Conservation (phyloP, 1,140 invertebrate genomes). For the Drosophila fuyamai region DNA sequence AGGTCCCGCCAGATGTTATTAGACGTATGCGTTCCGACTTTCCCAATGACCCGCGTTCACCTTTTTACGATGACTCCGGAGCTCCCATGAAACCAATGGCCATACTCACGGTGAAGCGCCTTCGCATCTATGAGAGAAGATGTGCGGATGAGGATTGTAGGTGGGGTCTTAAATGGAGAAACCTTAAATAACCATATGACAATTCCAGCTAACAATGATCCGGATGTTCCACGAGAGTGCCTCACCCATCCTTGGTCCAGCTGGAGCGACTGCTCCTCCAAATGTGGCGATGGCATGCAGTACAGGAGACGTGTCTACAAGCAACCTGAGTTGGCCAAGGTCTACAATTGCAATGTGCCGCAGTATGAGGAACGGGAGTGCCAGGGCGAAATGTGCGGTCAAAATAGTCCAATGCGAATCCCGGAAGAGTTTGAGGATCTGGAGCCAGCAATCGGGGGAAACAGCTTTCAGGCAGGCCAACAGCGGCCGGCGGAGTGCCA, state of each 20-base stretch:
- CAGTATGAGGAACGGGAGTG: slow-evolving; percentile 68
- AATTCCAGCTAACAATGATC: slow-evolving; percentile 68
- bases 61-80: slow-evolving; percentile 94
- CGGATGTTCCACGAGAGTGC: slow-evolving; percentile 86
- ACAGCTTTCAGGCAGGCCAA: neutral
- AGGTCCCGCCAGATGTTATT: slow-evolving; percentile 93
- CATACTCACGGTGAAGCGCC: slow-evolving; percentile 90
- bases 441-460: slow-evolving; percentile 16
- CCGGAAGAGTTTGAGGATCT: slow-evolving; percentile 33
- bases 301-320: slow-evolving; percentile 88
- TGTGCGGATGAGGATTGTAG: slow-evolving; percentile 87
- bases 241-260: slow-evolving; percentile 89
- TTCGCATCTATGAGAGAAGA: slow-evolving; percentile 93
- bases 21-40: slow-evolving; percentile 92
- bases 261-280: slow-evolving; percentile 92
- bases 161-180: neutral
- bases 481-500: slow-evolving; percentile 86
- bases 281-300: slow-evolving; percentile 90
- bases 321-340: slow-evolving; percentile 85
- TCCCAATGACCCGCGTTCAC: slow-evolving; percentile 93
- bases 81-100: slow-evolving; percentile 96
- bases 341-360: slow-evolving; percentile 80
- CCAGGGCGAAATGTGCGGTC: slow-evolving; percentile 59
- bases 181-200: neutral
- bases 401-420: slow-evolving; percentile 20